Conservation (phyloP, 2,888 invertebrate species). For the Cataglyphis livida region DNA sequence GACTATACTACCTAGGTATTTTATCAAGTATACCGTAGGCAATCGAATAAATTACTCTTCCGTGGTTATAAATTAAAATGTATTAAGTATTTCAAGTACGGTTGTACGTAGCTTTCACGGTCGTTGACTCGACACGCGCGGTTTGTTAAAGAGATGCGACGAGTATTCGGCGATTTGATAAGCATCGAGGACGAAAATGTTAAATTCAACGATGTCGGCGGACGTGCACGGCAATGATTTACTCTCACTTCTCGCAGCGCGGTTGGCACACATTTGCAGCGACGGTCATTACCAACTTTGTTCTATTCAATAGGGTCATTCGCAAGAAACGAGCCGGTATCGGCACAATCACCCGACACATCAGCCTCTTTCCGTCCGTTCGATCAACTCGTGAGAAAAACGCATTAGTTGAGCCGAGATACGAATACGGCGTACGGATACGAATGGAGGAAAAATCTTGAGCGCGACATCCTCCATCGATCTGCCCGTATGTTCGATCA, state of each 20-base stretch:
- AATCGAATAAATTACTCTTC: slow-evolving; percentile 11
- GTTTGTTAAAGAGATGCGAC: slow-evolving; percentile 13
- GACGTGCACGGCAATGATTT: slow-evolving; percentile 7
- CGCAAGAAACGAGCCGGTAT: background rate
- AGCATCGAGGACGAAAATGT: slow-evolving; percentile 22
- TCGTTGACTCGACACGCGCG: slow-evolving; percentile 9
- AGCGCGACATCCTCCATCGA: slow-evolving; percentile 49
- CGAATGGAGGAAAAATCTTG: slow-evolving; percentile 40
- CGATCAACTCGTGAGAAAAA: slow-evolving; percentile 60
- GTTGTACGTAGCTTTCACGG: background rate
- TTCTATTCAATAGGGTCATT: slow-evolving; percentile 16
- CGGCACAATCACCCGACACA: background rate
- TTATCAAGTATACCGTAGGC: background rate
- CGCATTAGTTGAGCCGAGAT: background rate
- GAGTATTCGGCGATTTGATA: slow-evolving; percentile 37
- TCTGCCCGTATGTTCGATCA: slow-evolving; percentile 51
- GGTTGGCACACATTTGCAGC: slow-evolving; percentile 39
- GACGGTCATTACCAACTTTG: slow-evolving; percentile 33
- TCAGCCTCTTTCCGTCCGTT: background rate
- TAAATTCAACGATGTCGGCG: slow-evolving; percentile 23
- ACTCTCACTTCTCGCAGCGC: slow-evolving; percentile 23
- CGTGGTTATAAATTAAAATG: background rate
- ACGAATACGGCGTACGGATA: background rate
- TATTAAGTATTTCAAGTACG: background rate
- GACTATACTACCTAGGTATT: background rate